phyloP scores from a whole-genome alignment of 2,113 vertebrate genomes.

The Neotragus moschatus region DNA sequence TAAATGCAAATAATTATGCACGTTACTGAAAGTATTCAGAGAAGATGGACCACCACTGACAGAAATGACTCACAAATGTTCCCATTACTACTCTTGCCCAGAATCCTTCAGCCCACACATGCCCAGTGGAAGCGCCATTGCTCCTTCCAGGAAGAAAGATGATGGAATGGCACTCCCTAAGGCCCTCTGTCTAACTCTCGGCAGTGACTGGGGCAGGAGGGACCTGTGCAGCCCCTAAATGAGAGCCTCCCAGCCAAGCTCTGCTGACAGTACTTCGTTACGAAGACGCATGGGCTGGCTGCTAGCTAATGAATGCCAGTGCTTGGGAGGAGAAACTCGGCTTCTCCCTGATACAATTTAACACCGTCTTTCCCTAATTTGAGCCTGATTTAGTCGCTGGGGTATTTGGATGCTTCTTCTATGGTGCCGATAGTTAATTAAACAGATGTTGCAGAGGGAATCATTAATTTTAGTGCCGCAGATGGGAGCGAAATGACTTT shows the following conservation, averaged over 20 bases:
- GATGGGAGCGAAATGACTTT: constrained; percentile 88
- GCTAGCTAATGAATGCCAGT: constrained; percentile 81
- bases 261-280: constrained; percentile 77
- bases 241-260: constrained; percentile 71
- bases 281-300: constrained; percentile 82
- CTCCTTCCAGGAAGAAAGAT: constrained; percentile 16
- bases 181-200: background rate
- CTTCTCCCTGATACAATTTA: constrained; percentile 85
- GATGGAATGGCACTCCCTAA: background rate
- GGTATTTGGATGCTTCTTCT: constrained; percentile 85
- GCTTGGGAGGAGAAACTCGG: constrained; percentile 83
- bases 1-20: background rate
- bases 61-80: constrained; percentile 5
- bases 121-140: background rate
- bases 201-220: constrained; percentile 6
- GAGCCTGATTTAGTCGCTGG: constrained; percentile 86
- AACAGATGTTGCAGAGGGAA: constrained; percentile 89
- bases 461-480: constrained; percentile 89
- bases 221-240: constrained; percentile 66
- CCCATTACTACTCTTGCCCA: background rate
- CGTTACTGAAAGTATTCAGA: background rate
- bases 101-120: constrained; percentile 14
- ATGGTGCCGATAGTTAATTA: constrained; percentile 88
- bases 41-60: background rate
- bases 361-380: constrained; percentile 86